Percentiles rank a stretch among this genome's conserved stretches.
Evolutionary conservation across 2,888 invertebrate species (phyloP).

Genomic region (Monoplex corrugatus): DNA sequence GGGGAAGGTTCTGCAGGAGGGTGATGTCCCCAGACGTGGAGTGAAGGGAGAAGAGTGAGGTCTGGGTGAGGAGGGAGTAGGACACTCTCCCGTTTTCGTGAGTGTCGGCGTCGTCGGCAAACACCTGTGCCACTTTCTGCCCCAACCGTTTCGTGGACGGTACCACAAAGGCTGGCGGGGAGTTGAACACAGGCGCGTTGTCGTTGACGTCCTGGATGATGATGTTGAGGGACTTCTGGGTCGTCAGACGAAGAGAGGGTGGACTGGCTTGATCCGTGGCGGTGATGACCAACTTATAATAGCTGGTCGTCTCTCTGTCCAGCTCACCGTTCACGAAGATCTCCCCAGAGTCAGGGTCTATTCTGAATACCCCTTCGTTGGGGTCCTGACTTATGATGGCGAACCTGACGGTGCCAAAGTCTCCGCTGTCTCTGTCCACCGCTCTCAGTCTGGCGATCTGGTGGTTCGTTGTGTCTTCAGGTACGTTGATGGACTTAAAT

Average conservation of each 20-base stretch:
- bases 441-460: constrained; percentile 92
- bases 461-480: constrained; percentile 92
- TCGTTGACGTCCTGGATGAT: constrained; percentile 95
- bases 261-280: constrained; percentile 94
- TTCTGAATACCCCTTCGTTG: constrained; percentile 91
- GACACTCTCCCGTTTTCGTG: constrained; percentile 95
- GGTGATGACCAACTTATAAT: constrained; percentile 92
- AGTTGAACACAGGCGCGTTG: constrained; percentile 92
- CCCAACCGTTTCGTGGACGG: constrained; percentile 81
- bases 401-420: constrained; percentile 91
- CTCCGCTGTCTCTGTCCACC: constrained; percentile 93
- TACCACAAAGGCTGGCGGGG: constrained; percentile 89
- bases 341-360: constrained; percentile 90
- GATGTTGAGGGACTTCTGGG: constrained; percentile 94
- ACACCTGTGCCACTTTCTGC: constrained; percentile 88
- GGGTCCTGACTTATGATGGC: constrained; percentile 92
- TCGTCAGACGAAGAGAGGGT: constrained; percentile 88
- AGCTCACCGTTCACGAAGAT: constrained; percentile 93
- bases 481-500: constrained; percentile 91
- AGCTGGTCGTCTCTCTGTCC: constrained; percentile 94
- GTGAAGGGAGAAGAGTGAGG: constrained; percentile 52
- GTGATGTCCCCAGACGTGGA: constrained; percentile 54
- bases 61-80: constrained; percentile 78
- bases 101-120: constrained; percentile 93
- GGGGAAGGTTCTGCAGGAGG: constrained; percentile 47